Percentiles rank a stretch among this genome's conserved stretches.
Conservation (phyloP, 2,797 vertebrate genomes). For the Ctenopoma kingsleyae region DNA sequence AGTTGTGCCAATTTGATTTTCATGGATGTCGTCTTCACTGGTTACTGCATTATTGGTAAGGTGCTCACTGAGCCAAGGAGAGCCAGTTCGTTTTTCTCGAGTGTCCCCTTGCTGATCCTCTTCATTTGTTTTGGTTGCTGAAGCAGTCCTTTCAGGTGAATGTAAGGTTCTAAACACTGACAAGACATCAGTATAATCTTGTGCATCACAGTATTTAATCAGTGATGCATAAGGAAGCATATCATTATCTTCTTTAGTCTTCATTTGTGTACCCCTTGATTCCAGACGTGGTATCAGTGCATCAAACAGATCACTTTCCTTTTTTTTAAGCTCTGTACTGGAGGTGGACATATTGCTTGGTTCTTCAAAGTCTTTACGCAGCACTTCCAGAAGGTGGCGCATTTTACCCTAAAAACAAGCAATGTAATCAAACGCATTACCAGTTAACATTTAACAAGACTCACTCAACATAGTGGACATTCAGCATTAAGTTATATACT, state of each 20-base stretch:
- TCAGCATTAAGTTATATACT: conserved; percentile 21
- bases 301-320: conserved; percentile 40
- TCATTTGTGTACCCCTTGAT: conserved; percentile 29
- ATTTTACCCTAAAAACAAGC: conserved; percentile 89
- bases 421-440: conserved; percentile 5
- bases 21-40: conserved; percentile 37
- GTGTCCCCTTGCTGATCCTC: conserved; percentile 18
- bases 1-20: conserved; percentile 8
- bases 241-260: conserved; percentile 54
- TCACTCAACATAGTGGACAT: background rate
- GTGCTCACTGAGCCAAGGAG: conserved; percentile 17
- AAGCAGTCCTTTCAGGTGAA: conserved; percentile 45
- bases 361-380: conserved; percentile 88
- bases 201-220: conserved; percentile 44
- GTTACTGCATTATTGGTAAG: conserved; percentile 14
- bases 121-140: conserved; percentile 31
- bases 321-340: conserved; percentile 39
- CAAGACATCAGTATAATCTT: conserved; percentile 15
- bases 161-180: conserved; percentile 40
- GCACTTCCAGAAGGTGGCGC: conserved; percentile 88
- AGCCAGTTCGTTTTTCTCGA: conserved; percentile 8
- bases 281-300: conserved; percentile 46
- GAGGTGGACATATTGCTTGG: conserved; percentile 41
- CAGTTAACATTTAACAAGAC: background rate
- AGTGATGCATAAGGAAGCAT: conserved; percentile 38